Percentiles rank a stretch among this genome's conserved stretches.
Evolutionary conservation across 2,113 vertebrate species (phyloP).

Genomic region (Oenanthe oenanthe): DNA sequence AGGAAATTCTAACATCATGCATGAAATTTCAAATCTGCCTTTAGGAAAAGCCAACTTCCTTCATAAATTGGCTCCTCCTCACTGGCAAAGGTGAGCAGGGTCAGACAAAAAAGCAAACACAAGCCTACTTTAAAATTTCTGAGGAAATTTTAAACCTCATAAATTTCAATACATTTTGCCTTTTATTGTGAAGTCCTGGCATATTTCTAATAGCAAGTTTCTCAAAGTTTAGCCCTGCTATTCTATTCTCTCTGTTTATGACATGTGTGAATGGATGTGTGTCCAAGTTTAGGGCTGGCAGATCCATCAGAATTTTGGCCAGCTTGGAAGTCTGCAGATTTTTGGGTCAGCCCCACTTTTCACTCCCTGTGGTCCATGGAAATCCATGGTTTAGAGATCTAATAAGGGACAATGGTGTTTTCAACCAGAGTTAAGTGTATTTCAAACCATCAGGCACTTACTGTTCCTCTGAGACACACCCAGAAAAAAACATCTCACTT

Average conservation of each 20-base stretch:
- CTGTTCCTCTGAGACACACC: neutral
- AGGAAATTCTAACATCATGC: constrained; percentile 58
- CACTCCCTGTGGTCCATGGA: neutral
- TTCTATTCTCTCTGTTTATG: neutral
- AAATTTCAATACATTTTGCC: constrained; percentile 17
- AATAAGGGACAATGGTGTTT: neutral
- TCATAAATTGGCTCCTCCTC: constrained; percentile 6
- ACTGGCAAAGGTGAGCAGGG: constrained; percentile 14
- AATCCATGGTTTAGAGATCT: neutral
- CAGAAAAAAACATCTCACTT: neutral
- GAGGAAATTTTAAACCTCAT: constrained; percentile 27
- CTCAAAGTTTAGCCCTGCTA: neutral
- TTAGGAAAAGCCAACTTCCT: constrained; percentile 47
- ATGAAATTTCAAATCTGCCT: constrained; percentile 38
- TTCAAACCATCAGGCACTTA: neutral
- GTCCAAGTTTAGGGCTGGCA: neutral
- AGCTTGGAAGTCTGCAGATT: neutral
- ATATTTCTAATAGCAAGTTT: constrained; percentile 17
- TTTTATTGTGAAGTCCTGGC: constrained; percentile 31
- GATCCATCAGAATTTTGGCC: neutral
- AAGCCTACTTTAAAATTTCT: neutral
- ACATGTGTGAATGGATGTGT: neutral
- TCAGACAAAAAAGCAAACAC: constrained; percentile 16
- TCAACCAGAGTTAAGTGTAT: neutral
- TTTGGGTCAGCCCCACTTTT: neutral